A percentile compares a stretch with the other conserved stretches of the same genome.
These are phyloP conservation scores for Lycophotia porphyrea DNA, from an alignment of 2,888 invertebrate species.

Conservation along the genomic window DNA sequence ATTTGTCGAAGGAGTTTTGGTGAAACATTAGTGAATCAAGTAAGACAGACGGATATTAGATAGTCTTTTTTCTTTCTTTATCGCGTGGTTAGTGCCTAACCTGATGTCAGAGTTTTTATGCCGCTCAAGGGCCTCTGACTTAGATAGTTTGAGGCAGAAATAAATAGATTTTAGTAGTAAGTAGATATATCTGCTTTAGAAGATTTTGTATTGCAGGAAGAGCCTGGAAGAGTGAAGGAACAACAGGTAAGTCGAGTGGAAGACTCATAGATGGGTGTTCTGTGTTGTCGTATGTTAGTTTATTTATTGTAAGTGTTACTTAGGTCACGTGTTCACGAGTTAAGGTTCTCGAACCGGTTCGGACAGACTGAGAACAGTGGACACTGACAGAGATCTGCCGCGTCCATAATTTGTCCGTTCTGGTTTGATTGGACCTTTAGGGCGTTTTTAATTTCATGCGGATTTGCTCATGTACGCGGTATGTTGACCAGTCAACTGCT, in stretches of 20 bases:
- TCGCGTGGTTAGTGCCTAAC: too few relatives aligned
- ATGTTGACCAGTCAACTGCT: background rate
- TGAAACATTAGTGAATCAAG: too few relatives aligned
- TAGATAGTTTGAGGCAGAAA: background rate
- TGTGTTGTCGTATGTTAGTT: conserved; percentile 5
- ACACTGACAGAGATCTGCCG: background rate
- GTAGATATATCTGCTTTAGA: conserved; percentile 8
- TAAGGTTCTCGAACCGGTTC: background rate
- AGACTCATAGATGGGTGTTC: conserved; percentile 1
- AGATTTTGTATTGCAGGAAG: conserved; percentile 9
- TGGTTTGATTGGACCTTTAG: background rate
- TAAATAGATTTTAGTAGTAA: background rate
- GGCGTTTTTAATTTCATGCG: background rate
- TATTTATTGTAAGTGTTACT: background rate
- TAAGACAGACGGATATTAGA: background rate
- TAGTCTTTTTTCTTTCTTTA: too few relatives aligned
- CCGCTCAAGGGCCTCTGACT: too few relatives aligned
- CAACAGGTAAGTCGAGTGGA: background rate
- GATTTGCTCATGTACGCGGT: background rate
- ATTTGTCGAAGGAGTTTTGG: too few relatives aligned
- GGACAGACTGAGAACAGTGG: background rate
- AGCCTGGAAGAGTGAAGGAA: conserved; percentile 1
- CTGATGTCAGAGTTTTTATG: too few relatives aligned
- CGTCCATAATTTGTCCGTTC: background rate
- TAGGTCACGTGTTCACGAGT: conserved; percentile 5